phyloP scores from a whole-genome alignment of 1,140 invertebrate genomes.

The Ditylenchus dipsaci region DNA sequence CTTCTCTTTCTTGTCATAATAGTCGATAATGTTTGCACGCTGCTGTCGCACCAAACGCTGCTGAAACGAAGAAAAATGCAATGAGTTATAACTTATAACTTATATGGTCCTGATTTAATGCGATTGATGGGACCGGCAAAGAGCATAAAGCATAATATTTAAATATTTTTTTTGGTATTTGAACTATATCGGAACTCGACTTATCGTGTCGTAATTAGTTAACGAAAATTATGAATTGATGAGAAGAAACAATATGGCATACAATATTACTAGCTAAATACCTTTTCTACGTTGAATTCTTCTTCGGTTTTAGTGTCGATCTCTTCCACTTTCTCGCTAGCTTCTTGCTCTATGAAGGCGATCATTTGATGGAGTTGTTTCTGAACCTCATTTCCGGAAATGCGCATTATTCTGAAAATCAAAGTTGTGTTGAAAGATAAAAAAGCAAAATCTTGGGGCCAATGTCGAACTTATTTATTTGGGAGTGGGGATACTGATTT shows the following conservation, averaged over 20 bases:
- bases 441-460: too few relatives aligned
- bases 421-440: too few relatives aligned
- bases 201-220: not conserved
- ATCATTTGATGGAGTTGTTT: conserved; percentile 93
- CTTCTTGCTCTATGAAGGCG: conserved; percentile 99
- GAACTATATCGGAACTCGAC: too few relatives aligned
- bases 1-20: conserved; percentile 97
- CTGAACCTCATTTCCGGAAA: conserved; percentile 75
- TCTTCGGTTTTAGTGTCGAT: conserved; percentile 99
- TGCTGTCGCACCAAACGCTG: conserved; percentile 95
- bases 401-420: conserved; percentile 35
- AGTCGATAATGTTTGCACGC: conserved; percentile 97
- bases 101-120: too few relatives aligned
- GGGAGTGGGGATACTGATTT: too few relatives aligned
- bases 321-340: conserved; percentile 99
- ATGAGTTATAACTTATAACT: too few relatives aligned
- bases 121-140: too few relatives aligned
- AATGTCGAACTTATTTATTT: too few relatives aligned
- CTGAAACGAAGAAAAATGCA: conserved; percentile 16
- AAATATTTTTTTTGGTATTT: too few relatives aligned
- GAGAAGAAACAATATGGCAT: not conserved
- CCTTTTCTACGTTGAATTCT: conserved; percentile 92
- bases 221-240: not conserved
- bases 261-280: not conserved
- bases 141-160: too few relatives aligned